Conservation (phyloP, 2,797 vertebrate genomes). For the Xiphorhynchus erythropygius region DNA sequence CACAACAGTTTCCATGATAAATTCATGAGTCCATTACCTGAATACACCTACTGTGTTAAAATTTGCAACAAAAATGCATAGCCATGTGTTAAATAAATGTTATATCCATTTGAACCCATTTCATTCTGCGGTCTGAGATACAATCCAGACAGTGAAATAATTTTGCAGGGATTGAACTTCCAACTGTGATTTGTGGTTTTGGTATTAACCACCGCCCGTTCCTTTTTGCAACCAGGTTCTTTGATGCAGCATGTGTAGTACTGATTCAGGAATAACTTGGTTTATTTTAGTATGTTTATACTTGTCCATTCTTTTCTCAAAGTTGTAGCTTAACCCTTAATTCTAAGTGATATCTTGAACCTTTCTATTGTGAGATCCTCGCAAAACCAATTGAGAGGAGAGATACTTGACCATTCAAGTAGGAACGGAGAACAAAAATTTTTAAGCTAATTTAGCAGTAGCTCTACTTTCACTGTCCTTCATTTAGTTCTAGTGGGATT, state of each 20-base stretch:
- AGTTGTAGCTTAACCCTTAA: neutral
- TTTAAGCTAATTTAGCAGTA: neutral
- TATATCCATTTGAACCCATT: neutral
- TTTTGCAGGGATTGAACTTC: neutral
- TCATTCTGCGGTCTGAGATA: neutral
- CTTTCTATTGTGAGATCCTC: neutral
- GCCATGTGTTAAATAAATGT: neutral
- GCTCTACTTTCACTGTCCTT: neutral
- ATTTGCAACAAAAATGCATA: neutral
- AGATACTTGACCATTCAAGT: neutral
- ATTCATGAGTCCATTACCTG: neutral
- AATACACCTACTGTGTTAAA: neutral
- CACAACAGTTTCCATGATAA: neutral
- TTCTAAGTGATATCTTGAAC: neutral
- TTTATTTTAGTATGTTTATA: neutral
- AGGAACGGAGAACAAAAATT: neutral
- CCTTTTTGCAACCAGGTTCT: neutral
- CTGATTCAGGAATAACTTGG: neutral
- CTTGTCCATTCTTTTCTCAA: neutral
- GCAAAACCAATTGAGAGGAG: neutral
- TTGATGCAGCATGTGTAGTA: neutral
- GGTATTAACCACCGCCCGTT: neutral
- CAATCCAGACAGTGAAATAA: neutral
- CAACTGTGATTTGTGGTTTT: neutral
- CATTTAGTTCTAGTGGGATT: neutral